phyloP scores from a whole-genome alignment of 2,888 invertebrate genomes.

The Eristalinus sepulchralis region DNA sequence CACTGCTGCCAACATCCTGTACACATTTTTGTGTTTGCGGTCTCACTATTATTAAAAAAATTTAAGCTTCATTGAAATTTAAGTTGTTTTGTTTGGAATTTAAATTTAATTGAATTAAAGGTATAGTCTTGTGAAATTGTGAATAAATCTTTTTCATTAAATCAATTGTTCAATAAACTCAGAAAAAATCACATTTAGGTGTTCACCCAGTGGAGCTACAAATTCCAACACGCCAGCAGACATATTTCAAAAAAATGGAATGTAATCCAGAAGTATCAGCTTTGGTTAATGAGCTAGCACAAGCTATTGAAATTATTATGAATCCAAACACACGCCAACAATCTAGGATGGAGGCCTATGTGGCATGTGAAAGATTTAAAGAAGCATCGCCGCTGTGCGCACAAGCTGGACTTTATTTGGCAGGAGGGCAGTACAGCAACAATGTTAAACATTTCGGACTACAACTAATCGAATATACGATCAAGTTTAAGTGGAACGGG shows the following conservation, averaged over 20 bases:
- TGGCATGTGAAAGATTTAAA: slow-evolving; percentile 87
- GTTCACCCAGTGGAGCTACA: slow-evolving; percentile 48
- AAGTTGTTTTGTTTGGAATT: slow-evolving; percentile 63
- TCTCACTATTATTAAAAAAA: slow-evolving; percentile 56
- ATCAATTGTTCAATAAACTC: slow-evolving; percentile 7
- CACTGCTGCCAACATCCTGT: slow-evolving; percentile 69
- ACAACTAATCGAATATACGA: slow-evolving; percentile 95
- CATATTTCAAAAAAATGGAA: slow-evolving; percentile 74
- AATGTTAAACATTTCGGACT: slow-evolving; percentile 94
- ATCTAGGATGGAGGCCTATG: slow-evolving; percentile 90
- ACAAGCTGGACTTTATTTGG: slow-evolving; percentile 91
- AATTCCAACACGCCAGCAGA: slow-evolving; percentile 56
- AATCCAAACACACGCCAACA: slow-evolving; percentile 89
- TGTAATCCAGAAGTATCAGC: slow-evolving; percentile 78
- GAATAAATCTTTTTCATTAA: background rate
- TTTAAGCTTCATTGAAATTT: slow-evolving; percentile 58
- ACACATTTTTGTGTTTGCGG: slow-evolving; percentile 68
- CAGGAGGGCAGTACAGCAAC: slow-evolving; percentile 88
- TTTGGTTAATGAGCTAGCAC: slow-evolving; percentile 88
- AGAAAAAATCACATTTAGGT: slow-evolving; percentile 20
- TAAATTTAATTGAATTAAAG: slow-evolving; percentile 59
- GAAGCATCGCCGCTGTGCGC: slow-evolving; percentile 91
- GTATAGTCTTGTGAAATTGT: slow-evolving; percentile 50
- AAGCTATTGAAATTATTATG: slow-evolving; percentile 91
- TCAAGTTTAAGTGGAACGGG: slow-evolving; percentile 95